phyloP scores from a whole-genome alignment of 2,888 invertebrate genomes.

The Epinotia ramella region DNA sequence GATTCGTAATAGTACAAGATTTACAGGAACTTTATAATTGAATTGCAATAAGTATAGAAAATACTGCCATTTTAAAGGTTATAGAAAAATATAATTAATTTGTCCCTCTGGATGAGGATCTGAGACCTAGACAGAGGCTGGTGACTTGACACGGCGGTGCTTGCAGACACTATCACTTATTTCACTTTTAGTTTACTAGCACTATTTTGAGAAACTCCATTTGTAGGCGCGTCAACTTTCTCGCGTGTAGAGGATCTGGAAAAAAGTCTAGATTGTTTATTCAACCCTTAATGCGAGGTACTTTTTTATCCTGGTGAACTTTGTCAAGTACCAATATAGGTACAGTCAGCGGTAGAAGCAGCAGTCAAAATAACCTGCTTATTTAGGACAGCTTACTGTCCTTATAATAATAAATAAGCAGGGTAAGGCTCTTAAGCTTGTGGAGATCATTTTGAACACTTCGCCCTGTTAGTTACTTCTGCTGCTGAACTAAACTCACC shows the following conservation, averaged over 20 bases:
- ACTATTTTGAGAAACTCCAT: conserved; percentile 26
- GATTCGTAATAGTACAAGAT: too few relatives aligned
- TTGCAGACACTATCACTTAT: background rate
- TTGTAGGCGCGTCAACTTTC: conserved; percentile 28
- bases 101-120: background rate
- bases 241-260: conserved; percentile 20
- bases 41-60: too few relatives aligned
- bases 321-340: too few relatives aligned
- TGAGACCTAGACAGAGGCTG: background rate
- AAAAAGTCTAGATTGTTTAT: conserved; percentile 10
- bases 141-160: background rate
- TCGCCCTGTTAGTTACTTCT: background rate
- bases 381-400: background rate
- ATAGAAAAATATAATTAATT: background rate
- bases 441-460: background rate
- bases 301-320: too few relatives aligned
- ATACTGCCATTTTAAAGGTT: too few relatives aligned
- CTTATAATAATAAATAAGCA: too few relatives aligned
- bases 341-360: too few relatives aligned
- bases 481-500: conserved; percentile 3
- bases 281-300: background rate
- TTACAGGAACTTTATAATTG: too few relatives aligned
- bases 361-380: too few relatives aligned
- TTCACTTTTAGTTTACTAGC: conserved; percentile 29
- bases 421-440: too few relatives aligned